Evolutionary conservation across 2,888 invertebrate genomes (phyloP), one percentile per base, ranked within the genome.

Genomic region (Iselma pallidipennis): DNA sequence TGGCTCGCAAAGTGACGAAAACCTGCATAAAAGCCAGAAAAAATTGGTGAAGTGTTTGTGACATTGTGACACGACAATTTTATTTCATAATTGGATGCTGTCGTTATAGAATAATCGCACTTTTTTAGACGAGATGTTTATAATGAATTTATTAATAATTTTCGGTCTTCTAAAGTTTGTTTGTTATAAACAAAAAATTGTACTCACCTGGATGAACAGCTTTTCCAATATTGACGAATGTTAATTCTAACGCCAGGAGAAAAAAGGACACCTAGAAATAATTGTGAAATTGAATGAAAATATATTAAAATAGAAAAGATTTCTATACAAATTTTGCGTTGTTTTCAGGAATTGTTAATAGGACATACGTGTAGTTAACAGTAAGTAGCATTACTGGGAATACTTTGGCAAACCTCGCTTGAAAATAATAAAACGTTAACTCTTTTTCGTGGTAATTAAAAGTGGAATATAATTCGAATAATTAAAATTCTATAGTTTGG

Each of bases 181-280:
- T 25, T 25, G 25, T 25, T 23, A 16, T 25, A 25, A 4, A 25
- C 25, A 25, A 25, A 25, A 25, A 3, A 25, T 25, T 21, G 49
- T 49, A 65, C 73, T 76, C 73, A 82, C 82, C 81, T 68, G 82
- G 82, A 75, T 82, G 81, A 33, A 80, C 80, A 28, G 81, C 80
- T 65, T 78, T 72, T 57, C 77, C 78, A 57, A 77, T 77, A 61
- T 76, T 76, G 67, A 80, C 76, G 74, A 81, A 77, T 63, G 78
- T 77, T 74, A 80, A 75, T 73, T 80, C 78, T 68, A 81, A 71
- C 65, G 80, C 72, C 67, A 81, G 74, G 66, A 79, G 72, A 68
- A 80, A 77, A 71, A 81, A 74, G 72, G 77, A 74, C 77, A 81
- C 78, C 81, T 82, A 75, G 25, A 80, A 80, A 56, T 62, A 60